phyloP scores from a whole-genome alignment of 2,888 invertebrate genomes.

The Callosobruchus maculatus region DNA sequence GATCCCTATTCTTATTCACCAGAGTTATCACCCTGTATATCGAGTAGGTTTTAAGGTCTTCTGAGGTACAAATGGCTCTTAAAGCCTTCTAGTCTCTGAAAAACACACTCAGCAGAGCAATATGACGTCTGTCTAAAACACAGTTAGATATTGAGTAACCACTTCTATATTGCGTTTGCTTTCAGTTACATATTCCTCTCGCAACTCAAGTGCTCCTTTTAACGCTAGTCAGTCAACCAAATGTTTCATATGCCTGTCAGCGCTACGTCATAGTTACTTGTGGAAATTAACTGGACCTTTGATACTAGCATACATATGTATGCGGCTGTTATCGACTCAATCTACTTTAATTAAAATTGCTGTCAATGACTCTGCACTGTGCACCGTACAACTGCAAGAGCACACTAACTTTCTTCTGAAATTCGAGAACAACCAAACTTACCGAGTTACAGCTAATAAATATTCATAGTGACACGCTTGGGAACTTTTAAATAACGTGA shows the following conservation, averaged over 20 bases:
- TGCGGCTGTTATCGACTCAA: background rate
- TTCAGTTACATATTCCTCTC: too few relatives aligned
- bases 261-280: background rate
- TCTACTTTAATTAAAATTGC: background rate
- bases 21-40: too few relatives aligned
- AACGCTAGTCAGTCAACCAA: background rate
- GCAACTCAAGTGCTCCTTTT: background rate
- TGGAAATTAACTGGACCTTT: background rate
- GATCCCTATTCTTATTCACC: too few relatives aligned
- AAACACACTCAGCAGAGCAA: too few relatives aligned
- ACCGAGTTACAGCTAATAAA: background rate
- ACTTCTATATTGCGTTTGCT: too few relatives aligned
- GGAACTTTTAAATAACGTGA: background rate
- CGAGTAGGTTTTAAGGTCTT: too few relatives aligned
- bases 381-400: background rate
- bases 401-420: background rate
- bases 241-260: background rate
- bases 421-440: background rate
- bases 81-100: too few relatives aligned
- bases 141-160: too few relatives aligned
- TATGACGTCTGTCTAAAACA: too few relatives aligned
- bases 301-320: background rate
- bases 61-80: too few relatives aligned
- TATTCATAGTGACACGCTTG: background rate
- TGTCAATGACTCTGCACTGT: background rate